Percentiles rank a stretch among this genome's conserved stretches.
Conservation (phyloP, 2,797 vertebrate genomes). For the Mormyrops boulengeri region DNA sequence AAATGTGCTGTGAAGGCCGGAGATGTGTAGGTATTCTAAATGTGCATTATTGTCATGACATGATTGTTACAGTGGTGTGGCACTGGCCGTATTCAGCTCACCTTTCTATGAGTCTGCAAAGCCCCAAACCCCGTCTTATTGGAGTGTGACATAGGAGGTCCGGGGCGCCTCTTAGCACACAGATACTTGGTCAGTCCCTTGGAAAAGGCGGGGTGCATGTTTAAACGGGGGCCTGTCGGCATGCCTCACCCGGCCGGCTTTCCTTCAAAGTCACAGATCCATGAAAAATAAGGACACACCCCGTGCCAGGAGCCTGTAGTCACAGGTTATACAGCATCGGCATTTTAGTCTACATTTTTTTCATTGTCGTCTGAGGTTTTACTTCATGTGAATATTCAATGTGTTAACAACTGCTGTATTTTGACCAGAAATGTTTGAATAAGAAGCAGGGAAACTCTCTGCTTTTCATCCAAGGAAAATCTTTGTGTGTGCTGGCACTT, state of each 20-base stretch:
- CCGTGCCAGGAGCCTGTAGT: not conserved
- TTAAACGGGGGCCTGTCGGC: not conserved
- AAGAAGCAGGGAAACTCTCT: not conserved
- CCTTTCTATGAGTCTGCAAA: not conserved
- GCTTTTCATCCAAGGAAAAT: not conserved
- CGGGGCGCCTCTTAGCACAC: not conserved
- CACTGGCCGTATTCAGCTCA: not conserved
- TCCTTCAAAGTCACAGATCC: not conserved
- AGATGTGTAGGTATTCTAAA: conserved; percentile 10
- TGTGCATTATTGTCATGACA: conserved; percentile 9
- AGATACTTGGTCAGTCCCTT: not conserved
- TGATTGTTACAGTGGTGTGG: not conserved
- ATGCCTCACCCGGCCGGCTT: not conserved
- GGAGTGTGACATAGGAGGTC: not conserved
- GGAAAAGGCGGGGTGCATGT: not conserved
- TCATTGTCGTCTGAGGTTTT: not conserved
- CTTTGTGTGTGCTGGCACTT: not conserved
- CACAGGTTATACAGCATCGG: not conserved
- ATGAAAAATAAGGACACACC: not conserved
- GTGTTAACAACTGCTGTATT: not conserved
- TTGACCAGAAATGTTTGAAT: not conserved
- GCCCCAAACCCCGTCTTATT: not conserved
- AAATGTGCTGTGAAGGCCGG: conserved; percentile 3
- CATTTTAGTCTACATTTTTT: not conserved
- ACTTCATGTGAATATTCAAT: not conserved